Conservation (phyloP, 2,888 invertebrate genomes). For the Rhagium mordax region DNA sequence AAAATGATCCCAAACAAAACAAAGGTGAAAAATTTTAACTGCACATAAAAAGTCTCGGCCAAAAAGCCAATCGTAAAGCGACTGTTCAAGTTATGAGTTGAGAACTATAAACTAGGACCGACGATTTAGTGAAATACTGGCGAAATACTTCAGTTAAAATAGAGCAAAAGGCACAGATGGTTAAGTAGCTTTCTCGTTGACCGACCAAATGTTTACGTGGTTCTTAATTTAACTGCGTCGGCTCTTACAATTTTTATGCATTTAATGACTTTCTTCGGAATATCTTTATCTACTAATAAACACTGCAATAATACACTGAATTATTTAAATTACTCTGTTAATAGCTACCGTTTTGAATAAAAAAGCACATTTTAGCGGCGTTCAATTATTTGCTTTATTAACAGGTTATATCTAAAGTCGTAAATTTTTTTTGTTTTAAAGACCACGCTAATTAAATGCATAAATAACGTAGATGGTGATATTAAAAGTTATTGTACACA, state of each 20-base stretch:
- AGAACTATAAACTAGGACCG: constrained; percentile 62
- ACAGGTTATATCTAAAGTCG: neutral
- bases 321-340: constrained; percentile 51
- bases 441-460: constrained; percentile 6
- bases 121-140: constrained; percentile 23
- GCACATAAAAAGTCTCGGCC: constrained; percentile 65
- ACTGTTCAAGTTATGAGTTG: constrained; percentile 64
- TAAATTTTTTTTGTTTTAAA: constrained; percentile 41
- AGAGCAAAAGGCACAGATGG: constrained; percentile 17
- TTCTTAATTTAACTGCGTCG: constrained; percentile 8
- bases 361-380: constrained; percentile 26
- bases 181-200: constrained; percentile 11
- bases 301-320: constrained; percentile 35
- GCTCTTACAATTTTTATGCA: neutral
- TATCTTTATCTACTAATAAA: constrained; percentile 39
- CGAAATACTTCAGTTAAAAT: constrained; percentile 3
- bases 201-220: constrained; percentile 4
- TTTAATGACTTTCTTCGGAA: constrained; percentile 31
- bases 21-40: constrained; percentile 69
- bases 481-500: neutral
- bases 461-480: neutral
- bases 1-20: constrained; percentile 67
- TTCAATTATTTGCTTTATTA: constrained; percentile 32
- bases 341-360: constrained; percentile 46
- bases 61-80: constrained; percentile 65